These are phyloP conservation scores for Nemopilema nomurai DNA, from an alignment of 30 jellyfish, hydroid and myxozoan species.

Conservation along the genomic window DNA sequence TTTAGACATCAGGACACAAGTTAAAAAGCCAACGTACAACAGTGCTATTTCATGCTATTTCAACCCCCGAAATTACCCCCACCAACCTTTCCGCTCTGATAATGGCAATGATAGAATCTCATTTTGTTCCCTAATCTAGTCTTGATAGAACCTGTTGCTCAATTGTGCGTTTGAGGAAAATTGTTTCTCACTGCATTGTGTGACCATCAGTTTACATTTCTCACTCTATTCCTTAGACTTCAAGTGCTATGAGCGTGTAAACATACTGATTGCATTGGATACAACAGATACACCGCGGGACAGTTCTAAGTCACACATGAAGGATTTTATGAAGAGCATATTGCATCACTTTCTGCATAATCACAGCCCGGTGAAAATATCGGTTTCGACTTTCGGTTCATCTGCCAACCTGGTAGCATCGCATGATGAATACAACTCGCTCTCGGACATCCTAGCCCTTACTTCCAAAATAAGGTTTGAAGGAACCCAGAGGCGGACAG, in stretches of 20 bases:
- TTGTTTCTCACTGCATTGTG: too few species aligned
- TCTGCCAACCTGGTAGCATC: conserved; percentile 16
- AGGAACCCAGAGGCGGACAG: conserved; percentile 32
- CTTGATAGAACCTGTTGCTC: too few species aligned
- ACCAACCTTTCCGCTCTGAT: too few species aligned
- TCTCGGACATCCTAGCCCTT: background rate
- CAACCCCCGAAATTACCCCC: too few species aligned
- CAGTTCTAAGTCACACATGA: background rate
- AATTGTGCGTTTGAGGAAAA: too few species aligned
- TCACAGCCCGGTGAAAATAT: background rate
- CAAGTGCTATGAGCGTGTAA: conserved; percentile 50
- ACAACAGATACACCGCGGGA: conserved; percentile 17
- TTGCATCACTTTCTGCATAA: conserved; percentile 7
- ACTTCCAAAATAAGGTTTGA: background rate
- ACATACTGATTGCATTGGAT: conserved; percentile 62
- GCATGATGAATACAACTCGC: conserved; percentile 7
- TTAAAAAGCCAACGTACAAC: too few species aligned
- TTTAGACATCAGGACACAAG: too few species aligned
- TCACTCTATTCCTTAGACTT: too few species aligned
- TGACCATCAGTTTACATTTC: too few species aligned
- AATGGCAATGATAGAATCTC: too few species aligned
- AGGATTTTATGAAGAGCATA: conserved; percentile 16
- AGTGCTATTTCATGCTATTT: too few species aligned
- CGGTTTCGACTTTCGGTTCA: conserved; percentile 40
- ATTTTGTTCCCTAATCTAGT: too few species aligned